Percentiles rank a stretch among this genome's conserved stretches.
phyloP scores from a whole-genome alignment of 2,888 invertebrate genomes.

The Apodemia zela region DNA sequence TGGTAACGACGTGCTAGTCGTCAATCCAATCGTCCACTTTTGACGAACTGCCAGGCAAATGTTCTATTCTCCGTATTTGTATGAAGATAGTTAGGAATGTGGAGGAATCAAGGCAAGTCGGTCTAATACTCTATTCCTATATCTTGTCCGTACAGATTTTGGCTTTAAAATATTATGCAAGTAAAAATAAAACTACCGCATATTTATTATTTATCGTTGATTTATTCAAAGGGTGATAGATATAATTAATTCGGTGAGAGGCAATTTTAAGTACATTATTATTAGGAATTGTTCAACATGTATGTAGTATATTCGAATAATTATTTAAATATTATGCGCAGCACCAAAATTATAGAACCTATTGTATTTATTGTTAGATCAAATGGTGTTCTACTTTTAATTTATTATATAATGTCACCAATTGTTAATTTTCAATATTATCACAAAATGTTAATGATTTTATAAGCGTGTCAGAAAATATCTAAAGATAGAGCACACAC shows the following conservation, averaged over 20 bases:
- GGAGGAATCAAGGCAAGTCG: no score
- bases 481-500: neutral
- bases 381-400: neutral
- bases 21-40: no score
- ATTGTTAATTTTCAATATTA: neutral
- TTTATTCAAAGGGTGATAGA: slow-evolving; percentile 45
- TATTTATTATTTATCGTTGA: slow-evolving; percentile 29
- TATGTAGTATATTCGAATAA: neutral
- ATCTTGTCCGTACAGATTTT: no score
- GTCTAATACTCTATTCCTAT: no score
- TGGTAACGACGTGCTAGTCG: no score
- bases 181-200: slow-evolving; percentile 24
- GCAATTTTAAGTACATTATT: slow-evolving; percentile 47
- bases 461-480: slow-evolving; percentile 6
- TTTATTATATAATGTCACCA: neutral
- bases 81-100: no score
- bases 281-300: slow-evolving; percentile 6
- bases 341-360: slow-evolving; percentile 12
- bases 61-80: no score
- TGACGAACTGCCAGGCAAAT: no score
- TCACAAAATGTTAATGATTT: neutral
- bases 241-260: slow-evolving; percentile 73
- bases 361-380: neutral
- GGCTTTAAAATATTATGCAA: no score
- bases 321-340: slow-evolving; percentile 5